Base-by-base conservation (phyloP, 2,113 vertebrate genomes). In the Lasiurus borealis region DNA sequence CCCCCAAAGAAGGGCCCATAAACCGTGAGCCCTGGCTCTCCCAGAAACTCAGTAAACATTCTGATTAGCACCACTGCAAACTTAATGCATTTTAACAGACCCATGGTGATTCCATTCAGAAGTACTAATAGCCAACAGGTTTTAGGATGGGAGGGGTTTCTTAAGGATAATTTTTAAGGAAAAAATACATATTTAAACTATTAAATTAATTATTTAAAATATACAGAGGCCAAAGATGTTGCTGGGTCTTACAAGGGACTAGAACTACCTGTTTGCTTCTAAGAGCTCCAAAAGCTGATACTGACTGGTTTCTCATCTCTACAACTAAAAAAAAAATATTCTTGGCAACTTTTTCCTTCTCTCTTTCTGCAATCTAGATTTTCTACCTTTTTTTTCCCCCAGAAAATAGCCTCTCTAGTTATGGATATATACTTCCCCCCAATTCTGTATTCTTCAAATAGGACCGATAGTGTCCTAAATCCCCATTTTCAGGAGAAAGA, bases 1-100 rank as follows among this genome's bases (percentile, higher is more conserved):
- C 14, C 10, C 76, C 27, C 23, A 71, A 27, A 34, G 7, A 44
- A 62, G 23, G 46, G 5, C n/a, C 50, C 27, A 34, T 8, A 19
- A 6, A 46, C 3, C 6, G 31, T 23, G 4, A 78, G 8, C 1
- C 1, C 5, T 66, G 36, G n/a, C 4, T 59, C 2, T 34, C 12
- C 34, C 21, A 6, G 25, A 4, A 50, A 6, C 34, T 40, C 29
- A 8, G 80, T n/a, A 57, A 48, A 71, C 31, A 68, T 80, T 57
- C 40, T 34, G 21, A 50, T 64, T 6, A 76, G 5, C 18, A 62
- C 21, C 23, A 36, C 40, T 21, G 6, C 8, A 25, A 80, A 34
- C 4, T 14, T 62, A 7, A 4, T 29, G 0, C n/a, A 52, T 75
- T 81, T 89, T 54, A 54, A 48, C 18, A 80, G 10, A 44, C 44